These are phyloP conservation scores for Oryzias melastigma DNA, from an alignment of 2,113 vertebrate species.

Conservation along the genomic window DNA sequence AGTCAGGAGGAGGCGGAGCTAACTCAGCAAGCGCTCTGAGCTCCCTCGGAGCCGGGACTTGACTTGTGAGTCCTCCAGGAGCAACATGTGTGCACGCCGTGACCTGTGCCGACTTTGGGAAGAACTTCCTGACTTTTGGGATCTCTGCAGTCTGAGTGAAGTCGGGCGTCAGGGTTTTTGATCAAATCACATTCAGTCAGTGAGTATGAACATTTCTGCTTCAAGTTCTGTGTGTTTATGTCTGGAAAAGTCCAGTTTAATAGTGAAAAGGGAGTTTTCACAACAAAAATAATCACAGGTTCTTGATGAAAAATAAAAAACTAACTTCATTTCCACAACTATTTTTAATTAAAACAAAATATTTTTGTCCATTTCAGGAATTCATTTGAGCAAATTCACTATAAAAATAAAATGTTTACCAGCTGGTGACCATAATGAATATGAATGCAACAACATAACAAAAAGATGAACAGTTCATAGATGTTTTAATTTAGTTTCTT, in stretches of 20 bases:
- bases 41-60: conserved; percentile 53
- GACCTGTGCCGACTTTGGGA: conserved; percentile 34
- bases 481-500: not conserved
- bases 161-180: conserved; percentile 15
- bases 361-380: too few relatives aligned
- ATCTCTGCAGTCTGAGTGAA: conserved; percentile 31
- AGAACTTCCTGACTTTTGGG: conserved; percentile 45
- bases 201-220: conserved; percentile 48
- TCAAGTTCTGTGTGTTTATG: conserved; percentile 23
- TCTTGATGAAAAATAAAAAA: not conserved
- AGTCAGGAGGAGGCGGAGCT: conserved; percentile 69
- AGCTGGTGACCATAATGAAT: too few relatives aligned
- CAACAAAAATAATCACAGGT: not conserved
- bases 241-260: conserved; percentile 24
- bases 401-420: too few relatives aligned
- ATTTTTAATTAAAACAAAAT: too few relatives aligned
- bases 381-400: too few relatives aligned
- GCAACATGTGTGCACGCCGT: conserved; percentile 24
- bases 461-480: not conserved
- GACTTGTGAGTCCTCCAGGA: conserved; percentile 38
- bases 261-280: not conserved
- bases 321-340: too few relatives aligned
- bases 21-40: conserved; percentile 46
- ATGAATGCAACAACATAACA: not conserved
- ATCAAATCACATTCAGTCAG: conserved; percentile 16